These are phyloP conservation scores for Erythrocebus patas DNA, from an alignment of 2,113 vertebrate genomes.

Conservation along the genomic window DNA sequence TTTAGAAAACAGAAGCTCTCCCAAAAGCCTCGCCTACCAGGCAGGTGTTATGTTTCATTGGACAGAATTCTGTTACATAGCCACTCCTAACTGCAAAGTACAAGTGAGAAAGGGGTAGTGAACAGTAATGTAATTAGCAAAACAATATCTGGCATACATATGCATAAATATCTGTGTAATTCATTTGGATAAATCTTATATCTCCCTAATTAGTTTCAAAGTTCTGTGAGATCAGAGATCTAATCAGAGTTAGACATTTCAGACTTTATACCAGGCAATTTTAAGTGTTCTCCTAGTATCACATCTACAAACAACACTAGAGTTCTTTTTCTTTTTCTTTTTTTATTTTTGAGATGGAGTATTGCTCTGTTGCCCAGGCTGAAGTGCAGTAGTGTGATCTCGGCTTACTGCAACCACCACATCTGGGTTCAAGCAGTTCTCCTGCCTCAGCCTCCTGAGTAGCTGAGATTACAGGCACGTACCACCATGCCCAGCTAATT, in stretches of 20 bases:
- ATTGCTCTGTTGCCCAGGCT: too few species aligned
- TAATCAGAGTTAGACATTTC: not conserved
- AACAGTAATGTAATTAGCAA: not conserved
- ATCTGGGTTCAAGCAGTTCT: too few species aligned
- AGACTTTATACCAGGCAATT: not conserved
- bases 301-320: not conserved
- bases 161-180: not conserved
- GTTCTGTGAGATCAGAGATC: not conserved
- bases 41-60: not conserved
- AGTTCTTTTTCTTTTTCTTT: not conserved
- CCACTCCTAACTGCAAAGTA: not conserved
- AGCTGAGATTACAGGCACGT: too few species aligned
- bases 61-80: not conserved
- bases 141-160: not conserved
- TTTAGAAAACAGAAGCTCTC: not conserved
- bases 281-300: not conserved
- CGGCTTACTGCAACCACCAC: too few species aligned
- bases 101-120: not conserved
- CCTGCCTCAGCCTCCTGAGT: too few species aligned
- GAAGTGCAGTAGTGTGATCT: too few species aligned
- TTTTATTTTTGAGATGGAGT: too few species aligned
- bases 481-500: too few species aligned
- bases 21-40: not conserved
- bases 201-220: not conserved
- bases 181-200: not conserved